Percentiles rank a stretch among this genome's conserved stretches.
These are phyloP conservation scores for Ceyx cyanopectus DNA, from an alignment of 2,113 vertebrate genomes.

Conservation along the genomic window DNA sequence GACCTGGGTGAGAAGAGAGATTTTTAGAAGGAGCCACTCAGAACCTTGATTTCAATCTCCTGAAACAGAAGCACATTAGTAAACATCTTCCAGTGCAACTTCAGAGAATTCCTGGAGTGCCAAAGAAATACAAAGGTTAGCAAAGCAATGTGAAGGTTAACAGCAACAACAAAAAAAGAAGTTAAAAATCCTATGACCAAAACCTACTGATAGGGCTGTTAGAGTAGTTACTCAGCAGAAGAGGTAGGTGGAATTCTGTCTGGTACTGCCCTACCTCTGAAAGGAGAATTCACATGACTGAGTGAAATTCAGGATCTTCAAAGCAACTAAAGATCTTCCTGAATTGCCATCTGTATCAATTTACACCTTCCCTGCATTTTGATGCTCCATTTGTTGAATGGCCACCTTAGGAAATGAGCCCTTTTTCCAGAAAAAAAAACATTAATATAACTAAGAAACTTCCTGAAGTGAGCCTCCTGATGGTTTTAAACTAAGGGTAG, in stretches of 20 bases:
- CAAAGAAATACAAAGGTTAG: neutral
- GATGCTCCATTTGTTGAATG: neutral
- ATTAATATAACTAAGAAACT: neutral
- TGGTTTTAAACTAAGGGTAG: neutral
- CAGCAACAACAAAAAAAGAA: neutral
- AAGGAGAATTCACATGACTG: neutral
- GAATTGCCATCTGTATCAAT: neutral
- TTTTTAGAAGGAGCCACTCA: neutral
- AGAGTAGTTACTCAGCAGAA: neutral
- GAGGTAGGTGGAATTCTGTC: neutral
- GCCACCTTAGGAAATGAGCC: neutral
- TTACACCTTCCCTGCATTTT: neutral
- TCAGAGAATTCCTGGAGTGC: neutral
- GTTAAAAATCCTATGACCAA: neutral
- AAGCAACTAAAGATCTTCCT: neutral
- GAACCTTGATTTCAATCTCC: neutral
- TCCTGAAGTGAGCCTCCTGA: neutral
- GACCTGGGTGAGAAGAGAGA: conserved; percentile 50
- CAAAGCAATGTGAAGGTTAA: neutral
- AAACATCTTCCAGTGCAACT: neutral
- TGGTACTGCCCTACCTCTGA: neutral
- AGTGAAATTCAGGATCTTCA: neutral
- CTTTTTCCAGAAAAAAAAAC: neutral
- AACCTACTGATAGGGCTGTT: neutral
- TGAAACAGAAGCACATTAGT: neutral